Evolutionary conservation across 2,113 vertebrate species (phyloP).

Genomic region (Gymnarchus niloticus): DNA sequence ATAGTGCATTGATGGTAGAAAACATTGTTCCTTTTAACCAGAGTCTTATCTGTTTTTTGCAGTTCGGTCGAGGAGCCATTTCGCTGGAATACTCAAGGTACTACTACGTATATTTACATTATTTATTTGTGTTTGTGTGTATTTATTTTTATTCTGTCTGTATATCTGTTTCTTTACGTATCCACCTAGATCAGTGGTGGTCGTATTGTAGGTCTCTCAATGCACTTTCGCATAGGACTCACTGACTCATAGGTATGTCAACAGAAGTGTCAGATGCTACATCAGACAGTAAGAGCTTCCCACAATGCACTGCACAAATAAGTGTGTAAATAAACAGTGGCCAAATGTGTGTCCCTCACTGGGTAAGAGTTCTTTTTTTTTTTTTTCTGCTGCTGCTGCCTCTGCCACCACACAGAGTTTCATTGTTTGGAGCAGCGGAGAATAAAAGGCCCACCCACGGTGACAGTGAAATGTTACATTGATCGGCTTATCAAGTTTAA

Average conservation of each 20-base stretch:
- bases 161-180: neutral
- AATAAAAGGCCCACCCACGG: neutral
- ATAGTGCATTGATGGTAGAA: neutral
- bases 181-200: neutral
- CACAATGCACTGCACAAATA: neutral
- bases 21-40: neutral
- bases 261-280: neutral
- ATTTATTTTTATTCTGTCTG: neutral
- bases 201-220: neutral
- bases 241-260: neutral
- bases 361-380: neutral
- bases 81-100: slow-evolving; percentile 96
- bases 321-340: neutral
- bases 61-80: slow-evolving; percentile 95
- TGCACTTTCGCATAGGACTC: neutral
- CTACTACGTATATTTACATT: slow-evolving; percentile 10
- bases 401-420: neutral
- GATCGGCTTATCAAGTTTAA: neutral
- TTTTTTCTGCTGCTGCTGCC: neutral
- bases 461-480: neutral
- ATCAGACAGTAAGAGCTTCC: neutral
- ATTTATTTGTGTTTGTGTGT: neutral
- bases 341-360: neutral
- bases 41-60: slow-evolving; percentile 52
- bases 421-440: neutral